Percentiles rank a stretch among this genome's conserved stretches.
phyloP scores from a whole-genome alignment of 30 jellyfish, hydroid and myxozoan species.

The Sanderia malayensis region DNA sequence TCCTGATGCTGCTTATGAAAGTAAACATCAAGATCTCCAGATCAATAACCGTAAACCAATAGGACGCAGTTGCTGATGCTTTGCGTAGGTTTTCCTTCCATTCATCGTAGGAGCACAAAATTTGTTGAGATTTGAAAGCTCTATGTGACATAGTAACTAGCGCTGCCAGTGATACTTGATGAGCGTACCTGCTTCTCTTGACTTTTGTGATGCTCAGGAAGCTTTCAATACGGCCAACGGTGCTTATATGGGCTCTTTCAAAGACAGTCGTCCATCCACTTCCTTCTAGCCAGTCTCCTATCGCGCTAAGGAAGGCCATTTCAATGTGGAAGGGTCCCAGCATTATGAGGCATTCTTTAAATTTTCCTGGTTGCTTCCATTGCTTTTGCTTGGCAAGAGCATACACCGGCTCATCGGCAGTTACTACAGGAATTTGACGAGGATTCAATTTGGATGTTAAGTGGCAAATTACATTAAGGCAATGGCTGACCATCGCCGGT shows the following conservation, averaged over 20 bases:
- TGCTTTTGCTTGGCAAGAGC: constrained; percentile 31
- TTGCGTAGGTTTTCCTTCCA: constrained; percentile 6
- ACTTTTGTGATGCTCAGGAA: neutral
- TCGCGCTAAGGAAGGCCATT: constrained; percentile 32
- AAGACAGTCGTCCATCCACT: constrained; percentile 29
- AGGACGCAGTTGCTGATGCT: neutral
- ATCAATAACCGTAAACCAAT: constrained; percentile 18
- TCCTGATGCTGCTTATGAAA: constrained; percentile 19
- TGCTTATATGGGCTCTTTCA: constrained; percentile 23
- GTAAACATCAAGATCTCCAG: constrained; percentile 5
- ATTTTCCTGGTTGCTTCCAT: constrained; percentile 12
- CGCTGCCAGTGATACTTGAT: constrained; percentile 29
- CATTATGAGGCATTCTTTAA: constrained; percentile 7
- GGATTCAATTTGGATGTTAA: constrained; percentile 16
- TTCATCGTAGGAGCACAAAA: constrained; percentile 8
- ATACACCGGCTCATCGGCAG: constrained; percentile 41
- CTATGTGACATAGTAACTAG: neutral
- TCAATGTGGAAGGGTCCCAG: constrained; percentile 46
- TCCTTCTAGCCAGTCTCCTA: constrained; percentile 56
- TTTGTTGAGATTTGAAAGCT: constrained; percentile 16
- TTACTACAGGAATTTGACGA: constrained; percentile 31
- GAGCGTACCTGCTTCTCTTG: constrained; percentile 27
- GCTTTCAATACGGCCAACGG: constrained; percentile 19
- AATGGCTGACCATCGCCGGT: constrained; percentile 52
- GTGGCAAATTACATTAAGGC: constrained; percentile 14